Conservation (phyloP, 2,113 vertebrate species). For the Onychorhynchus coronatus region DNA sequence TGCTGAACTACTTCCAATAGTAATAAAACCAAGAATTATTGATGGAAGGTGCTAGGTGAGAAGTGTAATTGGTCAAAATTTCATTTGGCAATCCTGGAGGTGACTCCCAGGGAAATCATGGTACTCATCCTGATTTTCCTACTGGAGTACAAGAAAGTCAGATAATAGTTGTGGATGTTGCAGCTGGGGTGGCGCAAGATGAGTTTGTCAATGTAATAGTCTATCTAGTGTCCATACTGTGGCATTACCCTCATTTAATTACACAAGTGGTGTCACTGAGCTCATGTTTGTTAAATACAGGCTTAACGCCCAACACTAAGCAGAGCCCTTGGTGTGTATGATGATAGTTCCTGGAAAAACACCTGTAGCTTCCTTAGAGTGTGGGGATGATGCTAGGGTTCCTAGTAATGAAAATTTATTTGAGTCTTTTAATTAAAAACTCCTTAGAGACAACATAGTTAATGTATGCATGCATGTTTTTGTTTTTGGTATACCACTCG, state of each 20-base stretch:
- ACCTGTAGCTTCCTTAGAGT: background rate
- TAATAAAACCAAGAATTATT: background rate
- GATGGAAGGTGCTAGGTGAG: background rate
- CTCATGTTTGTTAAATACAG: background rate
- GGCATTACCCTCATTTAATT: background rate
- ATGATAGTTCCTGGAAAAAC: background rate
- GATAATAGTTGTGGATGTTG: background rate
- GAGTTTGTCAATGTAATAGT: background rate
- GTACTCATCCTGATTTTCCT: background rate
- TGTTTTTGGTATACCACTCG: background rate
- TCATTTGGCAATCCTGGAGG: background rate
- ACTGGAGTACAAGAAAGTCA: background rate
- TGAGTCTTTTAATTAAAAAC: background rate
- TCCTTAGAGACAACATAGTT: background rate
- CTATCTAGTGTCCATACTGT: background rate
- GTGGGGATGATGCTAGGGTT: background rate
- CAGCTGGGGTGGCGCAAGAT: too few species aligned
- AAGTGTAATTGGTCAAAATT: background rate
- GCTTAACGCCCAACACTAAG: background rate
- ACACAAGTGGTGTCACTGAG: background rate
- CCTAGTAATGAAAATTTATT: background rate
- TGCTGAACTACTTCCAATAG: background rate
- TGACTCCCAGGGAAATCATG: background rate
- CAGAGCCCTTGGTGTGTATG: background rate
- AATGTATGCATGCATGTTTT: background rate